A percentile compares a stretch with the other conserved stretches of the same genome.
Evolutionary conservation across 92 coral and sea anemone genomes (phyloP).

Genomic region (Zoanthus solanderi): DNA sequence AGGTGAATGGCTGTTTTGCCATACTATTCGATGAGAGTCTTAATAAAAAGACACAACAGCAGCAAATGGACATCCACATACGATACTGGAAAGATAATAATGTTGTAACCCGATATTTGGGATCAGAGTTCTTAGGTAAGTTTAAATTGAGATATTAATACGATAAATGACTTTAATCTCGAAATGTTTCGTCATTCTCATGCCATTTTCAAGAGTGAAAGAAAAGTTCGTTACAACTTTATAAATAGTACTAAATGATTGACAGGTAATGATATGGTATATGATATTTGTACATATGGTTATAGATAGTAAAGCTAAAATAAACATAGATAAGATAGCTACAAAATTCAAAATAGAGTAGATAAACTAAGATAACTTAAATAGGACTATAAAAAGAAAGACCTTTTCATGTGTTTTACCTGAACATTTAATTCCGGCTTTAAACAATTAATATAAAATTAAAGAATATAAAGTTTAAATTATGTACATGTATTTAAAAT

Average conservation of each 20-base stretch:
- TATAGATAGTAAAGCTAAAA: conserved; percentile 9
- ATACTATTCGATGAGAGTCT: conserved; percentile 4
- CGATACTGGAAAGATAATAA: conserved; percentile 48
- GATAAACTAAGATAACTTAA: conserved; percentile 20
- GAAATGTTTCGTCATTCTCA: conserved; percentile 8
- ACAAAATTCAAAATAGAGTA: conserved; percentile 30
- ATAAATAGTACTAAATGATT: conserved; percentile 11
- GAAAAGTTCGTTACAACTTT: conserved; percentile 10
- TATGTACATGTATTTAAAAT: conserved; percentile 8
- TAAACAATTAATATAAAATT: conserved; percentile 6
- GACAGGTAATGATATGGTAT: conserved; percentile 14
- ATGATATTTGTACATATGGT: conserved; percentile 12
- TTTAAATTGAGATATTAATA: conserved; percentile 10
- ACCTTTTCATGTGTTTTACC: conserved; percentile 7
- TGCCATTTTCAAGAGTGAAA: conserved; percentile 14
- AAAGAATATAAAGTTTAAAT: conserved; percentile 10
- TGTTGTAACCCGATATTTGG: conserved; percentile 58
- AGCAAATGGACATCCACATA: conserved; percentile 54
- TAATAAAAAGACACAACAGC: conserved; percentile 10
- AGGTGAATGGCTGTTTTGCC: conserved; percentile 11
- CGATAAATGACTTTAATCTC: conserved; percentile 14
- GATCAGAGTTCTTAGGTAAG: conserved; percentile 39
- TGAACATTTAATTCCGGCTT: conserved; percentile 8
- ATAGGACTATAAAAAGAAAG: conserved; percentile 9
- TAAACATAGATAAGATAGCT: conserved; percentile 22